Percentiles rank a stretch among this genome's conserved stretches.
Evolutionary conservation across 2,888 invertebrate genomes (phyloP).

Genomic region (Melieria omissa): DNA sequence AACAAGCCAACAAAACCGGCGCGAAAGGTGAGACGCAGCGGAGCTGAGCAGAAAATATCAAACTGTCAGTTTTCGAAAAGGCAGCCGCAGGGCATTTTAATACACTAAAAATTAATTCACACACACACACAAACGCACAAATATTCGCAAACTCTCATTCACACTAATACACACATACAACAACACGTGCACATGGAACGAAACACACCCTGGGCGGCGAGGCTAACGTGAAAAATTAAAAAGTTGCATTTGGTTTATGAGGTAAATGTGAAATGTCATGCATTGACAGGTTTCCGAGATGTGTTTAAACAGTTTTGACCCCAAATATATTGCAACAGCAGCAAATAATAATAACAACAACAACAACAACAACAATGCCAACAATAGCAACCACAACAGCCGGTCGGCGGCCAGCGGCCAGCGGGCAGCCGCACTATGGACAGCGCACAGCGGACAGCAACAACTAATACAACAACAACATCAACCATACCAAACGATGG

Average conservation of each 20-base stretch:
- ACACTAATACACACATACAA: neutral
- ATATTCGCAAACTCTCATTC: neutral
- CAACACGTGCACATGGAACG: neutral
- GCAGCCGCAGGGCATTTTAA: conserved; percentile 36
- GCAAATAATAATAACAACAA: neutral
- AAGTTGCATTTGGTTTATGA: conserved; percentile 48
- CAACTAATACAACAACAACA: conserved; percentile 16
- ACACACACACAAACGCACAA: conserved; percentile 6
- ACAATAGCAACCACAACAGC: conserved; percentile 32
- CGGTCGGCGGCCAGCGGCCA: neutral
- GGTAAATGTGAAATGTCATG: conserved; percentile 64
- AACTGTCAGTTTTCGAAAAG: conserved; percentile 46
- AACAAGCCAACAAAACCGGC: too few species aligned
- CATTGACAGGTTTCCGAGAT: conserved; percentile 55
- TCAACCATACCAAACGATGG: conserved; percentile 16
- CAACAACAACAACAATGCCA: conserved; percentile 26
- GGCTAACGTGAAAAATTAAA: neutral
- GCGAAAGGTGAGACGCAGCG: neutral
- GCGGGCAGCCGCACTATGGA: neutral
- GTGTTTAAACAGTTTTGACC: conserved; percentile 50
- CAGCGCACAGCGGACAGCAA: neutral
- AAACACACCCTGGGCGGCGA: too few species aligned
- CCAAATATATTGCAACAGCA: conserved; percentile 43
- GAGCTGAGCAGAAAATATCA: conserved; percentile 16
- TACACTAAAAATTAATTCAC: conserved; percentile 27